Evolutionary conservation across 2,888 invertebrate species (phyloP).

Genomic region (Atrina japonica): DNA sequence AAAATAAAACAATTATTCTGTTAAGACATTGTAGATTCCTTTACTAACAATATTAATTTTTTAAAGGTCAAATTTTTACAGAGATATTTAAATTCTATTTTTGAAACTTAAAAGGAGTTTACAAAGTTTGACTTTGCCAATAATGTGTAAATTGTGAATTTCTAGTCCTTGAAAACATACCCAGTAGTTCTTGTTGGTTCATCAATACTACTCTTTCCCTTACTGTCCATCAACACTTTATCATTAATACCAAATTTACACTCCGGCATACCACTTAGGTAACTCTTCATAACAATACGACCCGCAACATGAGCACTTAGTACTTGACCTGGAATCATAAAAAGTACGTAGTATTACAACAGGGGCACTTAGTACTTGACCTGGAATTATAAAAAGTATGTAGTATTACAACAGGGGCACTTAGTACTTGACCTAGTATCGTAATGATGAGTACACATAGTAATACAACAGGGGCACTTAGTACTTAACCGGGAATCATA

Average conservation of each 20-base stretch:
- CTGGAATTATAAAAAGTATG: constrained; percentile 81
- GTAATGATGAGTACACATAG: too few species aligned
- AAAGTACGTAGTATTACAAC: constrained; percentile 89
- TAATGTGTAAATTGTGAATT: too few species aligned
- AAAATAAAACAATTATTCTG: too few species aligned
- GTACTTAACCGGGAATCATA: constrained; percentile 89
- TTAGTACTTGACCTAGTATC: constrained; percentile 96
- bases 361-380: constrained; percentile 98
- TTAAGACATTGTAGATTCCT: too few species aligned
- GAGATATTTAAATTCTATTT: too few species aligned
- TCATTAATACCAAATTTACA: constrained; percentile 99
- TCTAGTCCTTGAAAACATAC: constrained; percentile 54
- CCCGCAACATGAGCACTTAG: constrained; percentile 99
- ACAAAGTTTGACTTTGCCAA: too few species aligned
- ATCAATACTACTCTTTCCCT: constrained; percentile 81
- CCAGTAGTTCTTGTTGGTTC: constrained; percentile 68
- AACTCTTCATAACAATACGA: constrained; percentile 99
- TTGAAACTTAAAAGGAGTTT: too few species aligned
- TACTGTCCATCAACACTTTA: constrained; percentile 97
- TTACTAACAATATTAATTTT: too few species aligned
- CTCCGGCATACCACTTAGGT: constrained; percentile 99
- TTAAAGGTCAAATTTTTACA: too few species aligned
- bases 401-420: constrained; percentile 97
- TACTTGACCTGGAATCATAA: constrained; percentile 89
- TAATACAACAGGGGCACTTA: constrained; percentile 99